A percentile compares a stretch with the other conserved stretches of the same genome.
Evolutionary conservation across 2,888 invertebrate genomes (phyloP).

Genomic region (Brachylomia viminalis): DNA sequence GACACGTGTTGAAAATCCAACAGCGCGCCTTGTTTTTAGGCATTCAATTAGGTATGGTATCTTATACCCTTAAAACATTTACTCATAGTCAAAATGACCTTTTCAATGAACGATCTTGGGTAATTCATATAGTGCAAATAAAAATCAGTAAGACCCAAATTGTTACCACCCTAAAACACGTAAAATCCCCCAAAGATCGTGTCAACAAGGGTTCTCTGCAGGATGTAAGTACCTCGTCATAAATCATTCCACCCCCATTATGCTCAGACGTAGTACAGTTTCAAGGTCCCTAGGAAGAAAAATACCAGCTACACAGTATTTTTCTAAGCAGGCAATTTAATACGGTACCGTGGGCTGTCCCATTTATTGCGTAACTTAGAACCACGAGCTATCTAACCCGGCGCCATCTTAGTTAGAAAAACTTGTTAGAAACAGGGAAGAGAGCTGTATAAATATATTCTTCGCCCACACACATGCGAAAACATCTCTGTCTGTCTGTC

Average conservation of each 20-base stretch:
- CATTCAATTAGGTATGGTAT: background rate
- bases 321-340: constrained; percentile 23
- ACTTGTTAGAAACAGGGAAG: constrained; percentile 12
- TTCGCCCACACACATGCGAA: no score
- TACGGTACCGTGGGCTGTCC: constrained; percentile 5
- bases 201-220: background rate
- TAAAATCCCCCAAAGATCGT: background rate
- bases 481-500: no score
- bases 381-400: background rate
- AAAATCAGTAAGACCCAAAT: background rate
- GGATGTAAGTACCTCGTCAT: background rate
- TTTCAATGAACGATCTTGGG: background rate
- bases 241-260: background rate
- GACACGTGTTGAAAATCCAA: no score
- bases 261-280: background rate
- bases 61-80: background rate
- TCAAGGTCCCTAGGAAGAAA: background rate
- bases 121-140: background rate
- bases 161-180: background rate
- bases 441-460: background rate
- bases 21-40: no score
- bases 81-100: background rate
- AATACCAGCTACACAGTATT: constrained; percentile 3
- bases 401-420: constrained; percentile 32
- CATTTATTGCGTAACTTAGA: constrained; percentile 20